Evolutionary conservation across 2,797 vertebrate genomes (phyloP), one percentile per base, ranked within the genome.

Genomic region (Sitta carolinensis): DNA sequence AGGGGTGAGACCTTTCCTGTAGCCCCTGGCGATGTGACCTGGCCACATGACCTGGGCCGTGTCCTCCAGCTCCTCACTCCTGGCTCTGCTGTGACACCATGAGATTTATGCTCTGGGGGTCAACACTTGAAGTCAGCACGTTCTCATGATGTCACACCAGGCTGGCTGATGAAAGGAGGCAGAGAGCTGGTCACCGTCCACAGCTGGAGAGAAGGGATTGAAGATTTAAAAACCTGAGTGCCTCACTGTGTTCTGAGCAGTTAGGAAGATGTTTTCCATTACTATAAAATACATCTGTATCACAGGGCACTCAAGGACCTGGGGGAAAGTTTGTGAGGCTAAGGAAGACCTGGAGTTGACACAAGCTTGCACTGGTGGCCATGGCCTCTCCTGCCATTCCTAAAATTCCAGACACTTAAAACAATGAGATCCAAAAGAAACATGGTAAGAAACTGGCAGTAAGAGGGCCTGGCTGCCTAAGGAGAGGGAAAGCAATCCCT

Each of bases 51-150:
- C 92, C 94, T 89, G 74, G 91, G 92, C 84, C 32, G 34, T 91
- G 89, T 89, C 89, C 88, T 76, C 38, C 88, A 95, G 92, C 86
- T 94, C 88, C 90, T 96, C 76, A 54, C 92, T 87, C 93, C 43
- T n/a, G 77, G 79, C 26, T 91, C 48, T 91, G 73, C 81, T 78
- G 79, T 91, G 94, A 95, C 88, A 96, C 74, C 29, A 5, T 57
- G 89, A 92, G 96, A 97, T 96, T 97, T 93, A 97, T 93, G 90
- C 85, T 95, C 57, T 89, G 67, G 68, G 75, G 95, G 95, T 96
- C 95, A 96, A 13, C 77, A 10, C 57, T 80, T 59, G 63, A 79
- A 89, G 92, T 50, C 94, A 84, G 84, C 25, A 10, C 9, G 12
- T 94, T 93, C 95, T 95, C 90, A 88, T 90, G 87, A 82, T 63